Evolutionary conservation across 2,113 vertebrate genomes (phyloP).

Genomic region (Murina feae): DNA sequence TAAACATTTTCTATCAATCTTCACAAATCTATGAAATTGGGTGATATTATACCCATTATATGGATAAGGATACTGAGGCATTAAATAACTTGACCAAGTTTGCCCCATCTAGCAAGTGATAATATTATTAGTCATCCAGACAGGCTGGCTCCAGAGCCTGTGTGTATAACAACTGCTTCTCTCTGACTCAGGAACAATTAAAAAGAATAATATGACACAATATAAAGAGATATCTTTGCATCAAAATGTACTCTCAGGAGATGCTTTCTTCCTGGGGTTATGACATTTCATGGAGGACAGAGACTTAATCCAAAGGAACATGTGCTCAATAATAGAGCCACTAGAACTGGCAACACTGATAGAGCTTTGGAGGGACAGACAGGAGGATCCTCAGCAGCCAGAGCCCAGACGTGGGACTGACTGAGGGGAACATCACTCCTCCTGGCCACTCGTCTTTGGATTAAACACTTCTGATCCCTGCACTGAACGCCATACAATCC

Average conservation of each 20-base stretch:
- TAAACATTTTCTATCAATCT: not conserved
- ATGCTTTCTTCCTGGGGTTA: not conserved
- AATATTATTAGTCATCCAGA: not conserved
- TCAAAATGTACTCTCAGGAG: not conserved
- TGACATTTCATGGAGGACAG: not conserved
- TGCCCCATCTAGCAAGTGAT: not conserved
- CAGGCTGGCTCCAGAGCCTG: not conserved
- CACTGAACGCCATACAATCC: not conserved
- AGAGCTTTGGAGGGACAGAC: not conserved
- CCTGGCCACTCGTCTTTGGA: accelerated
- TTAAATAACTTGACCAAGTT: not conserved
- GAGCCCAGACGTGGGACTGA: not conserved
- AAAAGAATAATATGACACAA: not conserved
- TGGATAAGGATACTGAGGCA: not conserved
- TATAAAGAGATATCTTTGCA: not conserved
- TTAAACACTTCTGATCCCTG: not conserved
- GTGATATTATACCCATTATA: not conserved
- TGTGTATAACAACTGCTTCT: not conserved
- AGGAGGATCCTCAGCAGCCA: not conserved
- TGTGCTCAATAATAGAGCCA: not conserved
- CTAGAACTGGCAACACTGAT: not conserved
- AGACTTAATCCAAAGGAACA: not conserved
- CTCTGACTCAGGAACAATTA: conserved; percentile 8
- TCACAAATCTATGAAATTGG: not conserved
- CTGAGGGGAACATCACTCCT: not conserved